Evolutionary conservation across 2,888 invertebrate species (phyloP).

Genomic region (Taphrorychus bicolor): DNA sequence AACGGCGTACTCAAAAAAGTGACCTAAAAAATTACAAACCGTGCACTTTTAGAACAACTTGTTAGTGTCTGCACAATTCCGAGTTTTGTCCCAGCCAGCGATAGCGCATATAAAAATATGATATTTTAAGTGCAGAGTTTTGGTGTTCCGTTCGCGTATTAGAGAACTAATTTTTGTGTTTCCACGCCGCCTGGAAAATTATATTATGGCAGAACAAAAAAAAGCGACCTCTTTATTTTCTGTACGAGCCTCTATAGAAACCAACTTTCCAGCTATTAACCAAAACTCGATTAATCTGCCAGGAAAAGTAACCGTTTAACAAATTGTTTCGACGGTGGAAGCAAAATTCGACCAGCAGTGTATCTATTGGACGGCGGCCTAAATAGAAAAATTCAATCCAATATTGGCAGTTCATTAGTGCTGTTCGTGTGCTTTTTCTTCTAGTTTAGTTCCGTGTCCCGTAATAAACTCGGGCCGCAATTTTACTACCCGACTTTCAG

Average conservation of each 20-base stretch:
- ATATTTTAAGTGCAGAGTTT: neutral
- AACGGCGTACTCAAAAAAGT: no score
- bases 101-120: neutral
- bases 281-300: constrained; percentile 1
- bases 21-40: neutral
- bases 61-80: neutral
- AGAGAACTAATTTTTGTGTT: neutral
- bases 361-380: constrained; percentile 8
- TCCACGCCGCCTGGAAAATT: neutral
- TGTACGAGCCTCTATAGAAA: neutral
- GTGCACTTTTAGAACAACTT: neutral
- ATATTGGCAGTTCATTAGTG: constrained; percentile 13
- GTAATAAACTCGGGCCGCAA: neutral
- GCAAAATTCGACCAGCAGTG: neutral
- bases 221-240: no score
- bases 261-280: neutral
- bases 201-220: no score
- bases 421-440: constrained; percentile 10
- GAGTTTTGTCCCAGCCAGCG: neutral
- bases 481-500: neutral
- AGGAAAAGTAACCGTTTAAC: constrained; percentile 12
- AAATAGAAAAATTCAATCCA: constrained; percentile 16
- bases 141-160: neutral
- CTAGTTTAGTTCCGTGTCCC: constrained; percentile 2
- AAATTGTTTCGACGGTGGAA: constrained; percentile 5